These are phyloP conservation scores for Eunapius fragilis DNA, from an alignment of 37 sponge, comb jelly and placozoan genomes.

Conservation along the genomic window DNA sequence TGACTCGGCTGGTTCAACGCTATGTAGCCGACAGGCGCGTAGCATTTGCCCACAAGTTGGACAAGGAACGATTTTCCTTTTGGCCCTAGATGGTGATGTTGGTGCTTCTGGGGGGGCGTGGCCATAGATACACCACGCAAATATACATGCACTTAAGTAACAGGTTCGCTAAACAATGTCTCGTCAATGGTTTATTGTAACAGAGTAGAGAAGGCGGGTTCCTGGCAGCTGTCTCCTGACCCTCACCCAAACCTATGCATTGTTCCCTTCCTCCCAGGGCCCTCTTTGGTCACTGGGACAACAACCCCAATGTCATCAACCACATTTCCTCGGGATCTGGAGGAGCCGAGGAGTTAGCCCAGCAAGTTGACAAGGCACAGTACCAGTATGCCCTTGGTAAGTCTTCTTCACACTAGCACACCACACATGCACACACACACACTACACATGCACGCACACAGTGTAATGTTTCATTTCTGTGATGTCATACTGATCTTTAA, in stretches of 20 bases:
- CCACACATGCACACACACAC: background rate
- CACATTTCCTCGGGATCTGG: slow-evolving; percentile 50
- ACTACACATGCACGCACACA: background rate
- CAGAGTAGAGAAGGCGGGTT: no score
- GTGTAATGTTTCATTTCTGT: no score
- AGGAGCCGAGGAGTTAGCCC: slow-evolving; percentile 69
- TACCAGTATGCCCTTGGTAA: slow-evolving; percentile 81
- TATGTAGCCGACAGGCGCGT: background rate
- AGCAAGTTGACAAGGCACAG: slow-evolving; percentile 48
- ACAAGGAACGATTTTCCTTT: no score
- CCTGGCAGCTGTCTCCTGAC: background rate
- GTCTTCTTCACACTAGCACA: slow-evolving; percentile 1
- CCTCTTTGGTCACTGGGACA: slow-evolving; percentile 70
- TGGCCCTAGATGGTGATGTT: background rate
- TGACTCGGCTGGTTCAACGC: background rate
- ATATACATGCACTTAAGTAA: no score
- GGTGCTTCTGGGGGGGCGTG: background rate
- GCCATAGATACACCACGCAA: no score
- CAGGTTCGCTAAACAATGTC: background rate
- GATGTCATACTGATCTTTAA: no score
- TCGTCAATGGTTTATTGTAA: background rate
- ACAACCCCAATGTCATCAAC: slow-evolving; percentile 62
- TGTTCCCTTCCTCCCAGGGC: slow-evolving; percentile 44
- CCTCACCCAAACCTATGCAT: no score
- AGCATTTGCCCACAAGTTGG: no score